Percentiles rank a stretch among this genome's conserved stretches.
Evolutionary conservation across 2,797 vertebrate species (phyloP).

Genomic region (Holocentrus rufus): DNA sequence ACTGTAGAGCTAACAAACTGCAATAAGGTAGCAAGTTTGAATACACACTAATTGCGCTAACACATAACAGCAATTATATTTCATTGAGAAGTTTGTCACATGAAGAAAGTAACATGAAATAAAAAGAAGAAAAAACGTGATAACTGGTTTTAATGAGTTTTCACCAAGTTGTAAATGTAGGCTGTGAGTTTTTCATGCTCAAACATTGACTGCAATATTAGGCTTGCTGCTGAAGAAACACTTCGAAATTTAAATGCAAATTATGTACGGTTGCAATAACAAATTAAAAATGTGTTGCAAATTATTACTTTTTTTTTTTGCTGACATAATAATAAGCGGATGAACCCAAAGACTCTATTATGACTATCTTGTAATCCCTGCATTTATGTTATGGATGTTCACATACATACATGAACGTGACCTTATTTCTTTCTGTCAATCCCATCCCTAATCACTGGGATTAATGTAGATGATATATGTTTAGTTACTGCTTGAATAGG

Average conservation of each 20-base stretch:
- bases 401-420: background rate
- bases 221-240: background rate
- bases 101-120: no score
- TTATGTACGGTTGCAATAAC: background rate
- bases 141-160: no score
- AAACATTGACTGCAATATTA: background rate
- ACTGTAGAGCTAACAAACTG: background rate
- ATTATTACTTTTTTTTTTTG: no score
- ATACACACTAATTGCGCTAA: no score
- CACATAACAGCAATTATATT: no score
- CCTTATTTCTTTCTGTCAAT: background rate
- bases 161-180: no score
- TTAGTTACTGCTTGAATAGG: background rate
- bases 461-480: background rate
- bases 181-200: no score
- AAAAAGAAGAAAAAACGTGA: no score
- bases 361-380: background rate
- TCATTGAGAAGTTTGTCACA: no score
- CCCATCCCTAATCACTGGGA: background rate
- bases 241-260: background rate
- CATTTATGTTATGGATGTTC: background rate
- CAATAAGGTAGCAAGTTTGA: no score
- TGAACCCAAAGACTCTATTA: background rate
- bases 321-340: background rate
- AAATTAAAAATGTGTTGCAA: no score